These are phyloP conservation scores for Pasiphila rectangulata DNA, from an alignment of 2,888 invertebrate genomes.

Conservation along the genomic window DNA sequence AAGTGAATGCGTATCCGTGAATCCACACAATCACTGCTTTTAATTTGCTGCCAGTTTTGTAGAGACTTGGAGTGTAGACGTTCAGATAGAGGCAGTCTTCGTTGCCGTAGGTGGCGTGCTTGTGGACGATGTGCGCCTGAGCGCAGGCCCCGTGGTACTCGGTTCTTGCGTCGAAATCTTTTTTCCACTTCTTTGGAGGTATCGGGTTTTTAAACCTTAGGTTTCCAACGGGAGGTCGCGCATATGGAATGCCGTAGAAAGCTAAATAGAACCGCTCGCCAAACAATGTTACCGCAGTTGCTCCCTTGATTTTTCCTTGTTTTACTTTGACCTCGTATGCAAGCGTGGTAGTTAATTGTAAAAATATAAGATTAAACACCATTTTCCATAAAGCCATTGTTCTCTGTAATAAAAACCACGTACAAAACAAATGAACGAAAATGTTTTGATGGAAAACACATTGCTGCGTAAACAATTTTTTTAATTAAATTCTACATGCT, in stretches of 20 bases:
- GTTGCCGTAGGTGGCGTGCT: conserved; percentile 60
- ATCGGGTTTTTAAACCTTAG: conserved; percentile 66
- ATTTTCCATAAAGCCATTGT: neutral
- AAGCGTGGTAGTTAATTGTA: neutral
- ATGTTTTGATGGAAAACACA: no score
- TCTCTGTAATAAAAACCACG: conserved; percentile 4
- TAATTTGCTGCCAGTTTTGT: conserved; percentile 34
- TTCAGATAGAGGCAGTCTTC: conserved; percentile 86
- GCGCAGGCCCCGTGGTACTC: conserved; percentile 79
- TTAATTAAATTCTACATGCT: conserved; percentile 15
- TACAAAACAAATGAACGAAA: conserved; percentile 2
- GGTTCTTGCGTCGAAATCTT: conserved; percentile 80
- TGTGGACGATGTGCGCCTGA: conserved; percentile 77
- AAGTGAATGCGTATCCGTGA: conserved; percentile 68
- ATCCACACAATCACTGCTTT: conserved; percentile 67
- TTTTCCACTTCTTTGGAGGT: conserved; percentile 63
- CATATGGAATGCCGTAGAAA: conserved; percentile 71
- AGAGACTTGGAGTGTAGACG: conserved; percentile 81
- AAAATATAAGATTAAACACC: neutral
- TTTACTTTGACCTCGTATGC: conserved; percentile 46
- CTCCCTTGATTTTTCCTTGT: conserved; percentile 57
- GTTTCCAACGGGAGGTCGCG: conserved; percentile 54
- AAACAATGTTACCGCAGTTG: conserved; percentile 49
- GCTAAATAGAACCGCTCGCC: conserved; percentile 52
- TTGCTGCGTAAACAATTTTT: conserved; percentile 3